These are phyloP conservation scores for Pardalotus punctatus DNA, from an alignment of 2,113 vertebrate genomes.

Conservation along the genomic window DNA sequence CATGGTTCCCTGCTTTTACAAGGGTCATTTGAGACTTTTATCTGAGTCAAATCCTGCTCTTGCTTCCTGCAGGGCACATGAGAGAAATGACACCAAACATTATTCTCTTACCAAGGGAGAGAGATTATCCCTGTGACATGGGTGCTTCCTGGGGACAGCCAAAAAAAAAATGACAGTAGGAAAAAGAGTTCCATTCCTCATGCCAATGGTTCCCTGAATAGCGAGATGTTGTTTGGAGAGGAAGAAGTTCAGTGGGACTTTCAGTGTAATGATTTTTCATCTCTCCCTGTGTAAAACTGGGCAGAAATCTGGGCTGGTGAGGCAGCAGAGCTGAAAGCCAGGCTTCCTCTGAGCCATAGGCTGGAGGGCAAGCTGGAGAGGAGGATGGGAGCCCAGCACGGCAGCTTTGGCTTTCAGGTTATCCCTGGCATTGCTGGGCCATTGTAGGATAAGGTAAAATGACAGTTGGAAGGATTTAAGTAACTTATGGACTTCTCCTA, in stretches of 20 bases:
- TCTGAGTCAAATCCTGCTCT: slow-evolving; percentile 2
- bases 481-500: neutral
- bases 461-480: neutral
- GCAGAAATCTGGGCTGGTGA: neutral
- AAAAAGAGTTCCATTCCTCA: neutral
- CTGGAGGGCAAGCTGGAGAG: neutral
- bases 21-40: slow-evolving; percentile 43
- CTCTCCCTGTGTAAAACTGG: neutral
- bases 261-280: neutral
- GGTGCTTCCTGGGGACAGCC: neutral
- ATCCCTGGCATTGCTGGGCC: neutral
- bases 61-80: neutral
- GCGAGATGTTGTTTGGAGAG: neutral
- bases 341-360: neutral
- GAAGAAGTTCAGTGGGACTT: neutral
- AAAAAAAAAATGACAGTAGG: neutral
- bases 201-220: neutral
- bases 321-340: neutral
- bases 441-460: neutral
- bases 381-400: neutral
- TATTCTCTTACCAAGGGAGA: neutral
- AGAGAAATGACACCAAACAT: neutral
- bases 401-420: neutral
- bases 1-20: slow-evolving; percentile 7
- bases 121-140: neutral